These are phyloP conservation scores for Malurus splendens DNA, from an alignment of 2,797 vertebrate genomes.

Conservation along the genomic window DNA sequence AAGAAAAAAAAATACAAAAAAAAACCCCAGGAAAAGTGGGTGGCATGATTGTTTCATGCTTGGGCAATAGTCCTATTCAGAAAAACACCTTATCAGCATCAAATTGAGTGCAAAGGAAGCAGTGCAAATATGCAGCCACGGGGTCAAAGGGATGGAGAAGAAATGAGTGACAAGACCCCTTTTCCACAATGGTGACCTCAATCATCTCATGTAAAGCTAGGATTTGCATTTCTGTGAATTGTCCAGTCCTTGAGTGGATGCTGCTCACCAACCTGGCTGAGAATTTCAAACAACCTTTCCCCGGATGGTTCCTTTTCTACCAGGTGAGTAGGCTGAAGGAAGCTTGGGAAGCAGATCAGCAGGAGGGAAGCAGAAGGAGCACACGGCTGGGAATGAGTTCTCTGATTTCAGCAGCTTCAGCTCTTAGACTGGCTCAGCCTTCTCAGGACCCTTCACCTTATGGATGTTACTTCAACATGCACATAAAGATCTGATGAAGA, in stretches of 20 bases:
- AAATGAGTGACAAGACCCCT: background rate
- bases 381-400: accelerated
- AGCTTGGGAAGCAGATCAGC: background rate
- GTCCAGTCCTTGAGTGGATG: background rate
- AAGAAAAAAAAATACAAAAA: background rate
- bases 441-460: background rate
- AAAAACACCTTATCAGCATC: background rate
- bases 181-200: background rate
- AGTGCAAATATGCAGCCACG: background rate
- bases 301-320: background rate
- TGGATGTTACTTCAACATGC: background rate
- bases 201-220: background rate
- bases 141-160: background rate
- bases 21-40: background rate
- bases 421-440: background rate
- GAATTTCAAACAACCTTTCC: background rate
- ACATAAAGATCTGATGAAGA: background rate
- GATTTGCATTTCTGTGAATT: background rate
- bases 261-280: background rate
- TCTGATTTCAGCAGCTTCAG: background rate
- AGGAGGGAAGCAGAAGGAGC: background rate
- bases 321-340: background rate
- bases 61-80: background rate
- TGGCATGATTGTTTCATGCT: background rate
- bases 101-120: background rate